Evolutionary conservation across 1,140 invertebrate genomes (phyloP).

Genomic region (Aphis gossypii): DNA sequence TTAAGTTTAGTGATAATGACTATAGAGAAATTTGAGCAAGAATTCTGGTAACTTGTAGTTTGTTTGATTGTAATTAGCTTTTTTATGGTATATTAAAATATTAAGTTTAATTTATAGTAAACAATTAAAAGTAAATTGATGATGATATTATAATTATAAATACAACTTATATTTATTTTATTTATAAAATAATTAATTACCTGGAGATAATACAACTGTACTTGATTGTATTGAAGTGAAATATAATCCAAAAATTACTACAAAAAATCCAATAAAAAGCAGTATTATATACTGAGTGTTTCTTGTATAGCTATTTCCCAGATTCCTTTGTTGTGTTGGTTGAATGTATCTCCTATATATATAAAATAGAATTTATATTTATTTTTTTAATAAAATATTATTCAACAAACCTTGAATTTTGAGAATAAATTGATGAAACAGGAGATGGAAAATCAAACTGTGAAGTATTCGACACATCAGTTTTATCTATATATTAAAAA

Average conservation of each 20-base stretch:
- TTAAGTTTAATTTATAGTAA: background rate
- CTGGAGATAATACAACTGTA: conserved; percentile 40
- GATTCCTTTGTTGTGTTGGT: conserved; percentile 39
- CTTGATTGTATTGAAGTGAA: conserved; percentile 52
- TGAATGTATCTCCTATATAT: conserved; percentile 34
- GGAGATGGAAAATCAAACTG: conserved; percentile 51
- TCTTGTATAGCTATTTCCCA: conserved; percentile 36
- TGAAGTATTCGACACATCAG: conserved; percentile 30
- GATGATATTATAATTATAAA: background rate
- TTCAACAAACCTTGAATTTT: conserved; percentile 49
- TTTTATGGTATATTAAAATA: no score
- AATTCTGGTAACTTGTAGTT: no score
- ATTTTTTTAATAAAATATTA: background rate
- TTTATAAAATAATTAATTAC: background rate
- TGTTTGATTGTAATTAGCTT: no score
- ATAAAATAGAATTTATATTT: background rate
- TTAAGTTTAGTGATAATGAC: no score
- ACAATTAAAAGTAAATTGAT: background rate
- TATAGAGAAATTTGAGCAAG: no score
- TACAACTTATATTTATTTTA: background rate
- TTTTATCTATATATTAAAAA: conserved; percentile 1
- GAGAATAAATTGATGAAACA: conserved; percentile 42
- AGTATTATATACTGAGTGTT: conserved; percentile 53
- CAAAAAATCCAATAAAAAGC: conserved; percentile 40
- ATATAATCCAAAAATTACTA: conserved; percentile 52